Evolutionary conservation across 2,888 invertebrate species (phyloP), one percentile per base, ranked within the genome.

Genomic region (Drosophila sordidapex): DNA sequence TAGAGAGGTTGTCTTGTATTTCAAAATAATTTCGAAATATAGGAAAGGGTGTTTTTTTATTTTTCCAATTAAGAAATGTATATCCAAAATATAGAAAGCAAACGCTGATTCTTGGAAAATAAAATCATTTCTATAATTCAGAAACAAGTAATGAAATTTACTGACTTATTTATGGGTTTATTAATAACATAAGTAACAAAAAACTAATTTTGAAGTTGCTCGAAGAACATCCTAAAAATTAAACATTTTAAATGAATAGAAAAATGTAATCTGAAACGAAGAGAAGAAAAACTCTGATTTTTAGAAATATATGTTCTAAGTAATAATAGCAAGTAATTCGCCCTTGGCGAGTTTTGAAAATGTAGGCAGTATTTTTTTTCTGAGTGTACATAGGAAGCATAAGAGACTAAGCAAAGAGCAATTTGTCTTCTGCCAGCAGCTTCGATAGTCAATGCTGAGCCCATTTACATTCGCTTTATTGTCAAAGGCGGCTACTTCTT

Each of bases 381-480:
- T 46, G 25, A 46, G 46, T 46, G 82, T 86, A 83, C 83, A 63
- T 57, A 21, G 27, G 58, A 74, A 61, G 56, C 49, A 25, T 38
- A 31, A 33, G 35, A 56, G 70, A 56, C 56, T 73, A 74, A 70
- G 81, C 88, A 84, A 88, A 88, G 89, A 82, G 91, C 89, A 91
- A 91, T 91, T 91, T 92, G 91, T 91, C 92, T 92, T 90, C 74
- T 83, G 82, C 68, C 86, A 80, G 68, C 83, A 78, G 84, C 74
- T 70, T 76, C 88, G 81, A 89, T 82, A 75, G 81, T 82, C 83
- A 77, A 76, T 81, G 76, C 75, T 84, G 82, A 86, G 81, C 88
- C 83, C 80, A 81, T 87, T 90, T 83, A 79, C 86, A 85, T 68
- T 86, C 79, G 60, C 81, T 79, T 74, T 78, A 74, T 79, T 80